These are phyloP conservation scores for Myrmecophaga tridactyla DNA, from an alignment of 2,113 vertebrate species.

Conservation along the genomic window DNA sequence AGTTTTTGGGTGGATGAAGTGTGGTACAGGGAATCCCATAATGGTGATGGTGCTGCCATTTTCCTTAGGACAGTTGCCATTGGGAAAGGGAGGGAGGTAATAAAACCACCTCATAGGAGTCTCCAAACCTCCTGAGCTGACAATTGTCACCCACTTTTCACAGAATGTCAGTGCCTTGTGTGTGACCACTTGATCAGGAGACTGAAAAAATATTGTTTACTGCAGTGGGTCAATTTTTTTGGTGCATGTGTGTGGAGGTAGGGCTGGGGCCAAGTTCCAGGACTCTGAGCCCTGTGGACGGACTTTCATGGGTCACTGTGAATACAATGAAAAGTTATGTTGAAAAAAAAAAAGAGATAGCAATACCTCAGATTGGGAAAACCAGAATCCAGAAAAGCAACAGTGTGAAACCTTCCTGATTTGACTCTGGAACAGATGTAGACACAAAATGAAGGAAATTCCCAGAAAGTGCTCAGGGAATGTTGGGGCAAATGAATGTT, in stretches of 20 bases:
- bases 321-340: not conserved
- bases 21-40: not conserved
- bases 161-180: not conserved
- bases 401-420: not conserved
- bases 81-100: not conserved
- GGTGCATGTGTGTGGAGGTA: no score
- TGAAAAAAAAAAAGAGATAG: not conserved
- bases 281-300: not conserved
- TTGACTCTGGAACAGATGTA: not conserved
- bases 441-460: not conserved
- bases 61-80: not conserved
- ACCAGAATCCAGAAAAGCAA: not conserved
- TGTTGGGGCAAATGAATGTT: not conserved
- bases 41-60: slow-evolving; percentile 17
- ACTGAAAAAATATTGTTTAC: not conserved
- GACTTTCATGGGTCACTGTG: not conserved
- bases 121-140: not conserved
- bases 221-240: not conserved
- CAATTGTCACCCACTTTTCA: not conserved
- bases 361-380: not conserved
- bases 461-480: not conserved
- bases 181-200: not conserved
- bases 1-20: slow-evolving; percentile 11
- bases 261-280: not conserved
- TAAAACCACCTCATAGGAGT: not conserved